These are phyloP conservation scores for Stenurella melanura DNA, from an alignment of 2,888 invertebrate species.

Conservation along the genomic window DNA sequence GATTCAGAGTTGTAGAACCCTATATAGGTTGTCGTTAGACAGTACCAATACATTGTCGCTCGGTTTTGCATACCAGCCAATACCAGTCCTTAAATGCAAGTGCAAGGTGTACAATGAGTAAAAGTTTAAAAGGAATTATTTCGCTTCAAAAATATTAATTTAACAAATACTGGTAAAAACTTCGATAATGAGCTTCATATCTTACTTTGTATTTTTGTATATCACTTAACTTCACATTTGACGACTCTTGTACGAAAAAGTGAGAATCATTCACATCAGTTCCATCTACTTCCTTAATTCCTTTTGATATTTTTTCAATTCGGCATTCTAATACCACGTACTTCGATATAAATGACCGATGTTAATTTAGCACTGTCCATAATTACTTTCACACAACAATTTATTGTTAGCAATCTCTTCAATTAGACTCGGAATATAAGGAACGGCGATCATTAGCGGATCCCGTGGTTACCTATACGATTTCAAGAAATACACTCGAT, in stretches of 20 bases:
- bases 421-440: conserved; percentile 50
- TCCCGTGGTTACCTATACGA: conserved; percentile 41
- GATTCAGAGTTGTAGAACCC: too few species aligned
- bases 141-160: too few species aligned
- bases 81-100: too few species aligned
- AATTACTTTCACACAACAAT: conserved; percentile 47
- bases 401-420: conserved; percentile 46
- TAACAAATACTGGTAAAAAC: too few species aligned
- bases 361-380: conserved; percentile 37
- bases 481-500: conserved; percentile 33
- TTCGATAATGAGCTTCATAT: too few species aligned
- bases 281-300: neutral
- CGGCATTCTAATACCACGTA: neutral
- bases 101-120: too few species aligned
- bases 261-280: neutral
- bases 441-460: conserved; percentile 53
- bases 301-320: neutral
- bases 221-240: too few species aligned
- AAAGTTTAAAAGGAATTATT: too few species aligned
- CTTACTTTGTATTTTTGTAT: too few species aligned
- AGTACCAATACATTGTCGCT: too few species aligned
- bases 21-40: too few species aligned
- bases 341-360: conserved; percentile 17
- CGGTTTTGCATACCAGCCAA: too few species aligned
- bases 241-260: neutral